Conservation (phyloP, 2,113 vertebrate genomes). For the Sitta europaea region DNA sequence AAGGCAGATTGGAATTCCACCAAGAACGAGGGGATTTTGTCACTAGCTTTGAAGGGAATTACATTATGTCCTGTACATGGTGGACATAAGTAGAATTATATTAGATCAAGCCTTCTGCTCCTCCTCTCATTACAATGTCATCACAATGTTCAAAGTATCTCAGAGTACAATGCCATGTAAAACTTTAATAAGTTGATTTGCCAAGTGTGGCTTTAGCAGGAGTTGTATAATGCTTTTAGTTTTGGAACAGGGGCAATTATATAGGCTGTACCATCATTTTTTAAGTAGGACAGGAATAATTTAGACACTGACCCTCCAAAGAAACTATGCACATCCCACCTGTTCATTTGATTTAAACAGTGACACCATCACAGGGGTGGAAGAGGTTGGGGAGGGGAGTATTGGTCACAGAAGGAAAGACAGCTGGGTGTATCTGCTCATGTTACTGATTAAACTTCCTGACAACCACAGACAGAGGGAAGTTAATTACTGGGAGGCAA, state of each 20-base stretch:
- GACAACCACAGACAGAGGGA: constrained; percentile 60
- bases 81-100: constrained; percentile 46
- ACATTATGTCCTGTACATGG: neutral
- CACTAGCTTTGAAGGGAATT: constrained; percentile 42
- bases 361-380: constrained; percentile 43
- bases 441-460: constrained; percentile 69
- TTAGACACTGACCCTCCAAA: constrained; percentile 35
- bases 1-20: constrained; percentile 43
- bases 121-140: constrained; percentile 67
- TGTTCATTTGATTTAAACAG: constrained; percentile 56
- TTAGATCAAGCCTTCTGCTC: constrained; percentile 59
- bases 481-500: constrained; percentile 67
- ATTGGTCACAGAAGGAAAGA: neutral
- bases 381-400: neutral
- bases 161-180: neutral
- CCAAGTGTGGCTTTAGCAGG: constrained; percentile 70
- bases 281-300: constrained; percentile 1
- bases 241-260: constrained; percentile 49
- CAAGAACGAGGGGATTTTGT: constrained; percentile 22
- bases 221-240: constrained; percentile 61
- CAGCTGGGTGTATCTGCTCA: constrained; percentile 40
- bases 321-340: constrained; percentile 38
- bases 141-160: constrained; percentile 20
- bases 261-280: constrained; percentile 18
- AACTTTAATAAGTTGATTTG: constrained; percentile 65